These are phyloP conservation scores for Brachionus angularis DNA, from an alignment of 1,140 invertebrate genomes.

Conservation along the genomic window DNA sequence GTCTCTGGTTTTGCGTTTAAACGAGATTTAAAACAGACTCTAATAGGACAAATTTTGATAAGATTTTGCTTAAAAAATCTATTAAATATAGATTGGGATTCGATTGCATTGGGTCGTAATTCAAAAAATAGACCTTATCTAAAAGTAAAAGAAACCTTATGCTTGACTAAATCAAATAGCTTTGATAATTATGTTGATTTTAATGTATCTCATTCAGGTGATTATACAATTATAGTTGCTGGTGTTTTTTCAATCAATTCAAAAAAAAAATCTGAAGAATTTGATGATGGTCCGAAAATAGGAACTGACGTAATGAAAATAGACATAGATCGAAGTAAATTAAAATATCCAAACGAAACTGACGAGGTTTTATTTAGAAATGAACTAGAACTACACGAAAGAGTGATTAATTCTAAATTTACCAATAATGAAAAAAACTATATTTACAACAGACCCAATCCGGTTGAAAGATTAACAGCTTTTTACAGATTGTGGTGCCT, in stretches of 20 bases:
- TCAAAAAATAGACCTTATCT: conserved; percentile 59
- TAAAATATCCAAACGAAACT: conserved; percentile 2
- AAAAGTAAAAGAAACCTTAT: conserved; percentile 23
- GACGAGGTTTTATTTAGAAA: conserved; percentile 20
- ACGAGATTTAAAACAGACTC: conserved; percentile 23
- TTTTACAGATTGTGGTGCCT: conserved; percentile 86
- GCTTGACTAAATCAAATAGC: conserved; percentile 40
- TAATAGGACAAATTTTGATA: conserved; percentile 26
- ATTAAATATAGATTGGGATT: neutral
- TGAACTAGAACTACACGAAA: conserved; percentile 3
- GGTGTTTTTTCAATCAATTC: neutral
- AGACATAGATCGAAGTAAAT: conserved; percentile 46
- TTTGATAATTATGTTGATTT: conserved; percentile 62
- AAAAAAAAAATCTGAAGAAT: conserved; percentile 49
- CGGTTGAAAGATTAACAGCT: conserved; percentile 64
- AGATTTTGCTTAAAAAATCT: conserved; percentile 8
- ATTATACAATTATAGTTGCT: conserved; percentile 71
- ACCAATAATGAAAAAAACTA: conserved; percentile 65
- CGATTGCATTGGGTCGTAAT: conserved; percentile 52
- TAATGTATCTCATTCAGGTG: conserved; percentile 87
- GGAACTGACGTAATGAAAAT: conserved; percentile 63
- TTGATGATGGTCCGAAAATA: conserved; percentile 59
- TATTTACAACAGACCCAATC: conserved; percentile 63
- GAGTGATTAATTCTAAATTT: conserved; percentile 75
- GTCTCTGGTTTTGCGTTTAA: neutral